Conservation (phyloP, 2,797 vertebrate species). For the Myotis daubentonii region DNA sequence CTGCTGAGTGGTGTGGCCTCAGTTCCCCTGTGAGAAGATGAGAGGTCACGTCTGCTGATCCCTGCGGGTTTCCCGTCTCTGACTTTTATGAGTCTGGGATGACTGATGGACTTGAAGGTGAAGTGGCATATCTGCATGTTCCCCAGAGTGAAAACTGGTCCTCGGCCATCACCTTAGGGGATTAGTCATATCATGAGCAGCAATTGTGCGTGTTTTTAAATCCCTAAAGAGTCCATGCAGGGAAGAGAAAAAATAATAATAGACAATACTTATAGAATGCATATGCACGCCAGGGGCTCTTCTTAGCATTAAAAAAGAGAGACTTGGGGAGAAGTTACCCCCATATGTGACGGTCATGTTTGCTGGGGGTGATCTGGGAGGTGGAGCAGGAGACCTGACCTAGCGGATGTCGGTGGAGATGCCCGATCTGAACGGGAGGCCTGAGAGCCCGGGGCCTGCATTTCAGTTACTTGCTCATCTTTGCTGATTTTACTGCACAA, state of each 20-base stretch:
- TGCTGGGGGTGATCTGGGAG: not conserved
- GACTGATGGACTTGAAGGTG: not conserved
- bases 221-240: not conserved
- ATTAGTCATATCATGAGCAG: slow-evolving; percentile 3
- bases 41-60: not conserved
- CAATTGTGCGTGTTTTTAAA: slow-evolving; percentile 13
- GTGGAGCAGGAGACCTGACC: rapidly evolving
- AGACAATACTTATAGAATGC: not conserved
- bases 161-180: not conserved
- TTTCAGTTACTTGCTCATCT: not conserved
- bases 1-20: not conserved
- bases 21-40: not conserved
- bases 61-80: not conserved
- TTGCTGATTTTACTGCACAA: slow-evolving; percentile 32
- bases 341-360: not conserved
- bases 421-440: too few species aligned
- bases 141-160: not conserved
- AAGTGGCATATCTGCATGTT: not conserved
- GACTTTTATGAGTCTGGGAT: not conserved
- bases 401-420: rapidly evolving
- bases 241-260: not conserved
- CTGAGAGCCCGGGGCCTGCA: too few species aligned
- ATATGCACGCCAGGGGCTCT: not conserved
- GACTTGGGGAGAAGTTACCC: not conserved
- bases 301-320: not conserved